Base-by-base conservation (phyloP, 2,797 vertebrate species). In the Craterocephalus amniculus region DNA sequence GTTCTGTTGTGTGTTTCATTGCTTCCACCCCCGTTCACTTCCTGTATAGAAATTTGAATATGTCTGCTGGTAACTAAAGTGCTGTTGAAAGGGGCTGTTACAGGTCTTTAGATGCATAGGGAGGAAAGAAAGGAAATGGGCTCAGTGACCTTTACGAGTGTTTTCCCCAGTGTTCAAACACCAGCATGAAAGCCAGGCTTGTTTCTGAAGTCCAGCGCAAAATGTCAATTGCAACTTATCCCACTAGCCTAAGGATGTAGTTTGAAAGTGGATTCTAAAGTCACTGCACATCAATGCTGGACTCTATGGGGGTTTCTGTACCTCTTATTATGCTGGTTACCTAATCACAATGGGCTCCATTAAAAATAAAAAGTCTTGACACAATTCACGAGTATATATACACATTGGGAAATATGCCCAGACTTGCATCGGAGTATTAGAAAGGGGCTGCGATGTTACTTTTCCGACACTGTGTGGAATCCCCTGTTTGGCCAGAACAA, bases 151-250 rank as follows among this genome's bases (percentile, higher is more conserved):
- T 95, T 95, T 95, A 89, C 76, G 67, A 91, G 91, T 92, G 93
- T 93, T 94, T 95, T 94, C 93, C 93, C 93, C 92, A 89, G 86
- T 89, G 91, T 94, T 95, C 94, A 95, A 95, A 94, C 94, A 94
- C 90, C 92, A 92, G 92, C 92, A 95, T 95, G 92, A 95, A 95
- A 95, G 94, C 93, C 87, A 74, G 87, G 94, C 88, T 94, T 95
- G 94, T 95, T 94, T 94, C 94, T 93, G 93, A 94, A 93, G 93
- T 94, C 88, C 85, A 63, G 87, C 86, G 51, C 89, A 92, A 95
- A 95, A 95, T 95, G 94, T 95, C 94, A 95, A 92, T 94, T 95
- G 94, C 94, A 95, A 95, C 93, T 93, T 94, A 95, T 95, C 93
- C 93, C 84, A 83, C 89, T 86, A 88, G 90, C 84, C 83, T 78